Percentiles rank a stretch among this genome's conserved stretches.
Evolutionary conservation across 2,113 vertebrate genomes (phyloP).

Genomic region (Ceyx cyanopectus): DNA sequence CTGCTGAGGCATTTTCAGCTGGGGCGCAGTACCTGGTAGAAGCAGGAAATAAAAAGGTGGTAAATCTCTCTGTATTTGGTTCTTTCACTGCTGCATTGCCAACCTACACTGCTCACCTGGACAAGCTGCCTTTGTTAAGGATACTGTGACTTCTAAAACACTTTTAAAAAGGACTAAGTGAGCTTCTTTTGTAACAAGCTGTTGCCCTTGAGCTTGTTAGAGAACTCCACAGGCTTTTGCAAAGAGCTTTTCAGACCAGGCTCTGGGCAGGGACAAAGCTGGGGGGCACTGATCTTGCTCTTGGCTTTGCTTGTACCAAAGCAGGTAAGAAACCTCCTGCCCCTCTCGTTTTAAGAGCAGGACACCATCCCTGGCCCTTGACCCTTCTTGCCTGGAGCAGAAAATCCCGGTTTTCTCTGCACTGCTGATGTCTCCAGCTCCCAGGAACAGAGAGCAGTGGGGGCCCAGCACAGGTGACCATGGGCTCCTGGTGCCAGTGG

Average conservation of each 20-base stretch:
- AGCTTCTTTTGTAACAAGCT: not conserved
- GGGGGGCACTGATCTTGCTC: not conserved
- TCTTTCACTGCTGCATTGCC: not conserved
- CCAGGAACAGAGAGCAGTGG: not conserved
- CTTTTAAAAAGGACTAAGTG: not conserved
- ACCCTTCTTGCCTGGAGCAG: not conserved
- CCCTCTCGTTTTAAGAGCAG: not conserved
- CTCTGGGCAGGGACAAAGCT: not conserved
- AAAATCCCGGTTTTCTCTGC: not conserved
- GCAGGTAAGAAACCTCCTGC: not conserved
- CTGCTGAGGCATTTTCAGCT: not conserved
- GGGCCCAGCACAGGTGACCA: not conserved
- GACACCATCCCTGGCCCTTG: not conserved
- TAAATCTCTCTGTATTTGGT: not conserved
- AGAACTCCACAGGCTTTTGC: not conserved
- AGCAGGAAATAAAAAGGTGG: not conserved
- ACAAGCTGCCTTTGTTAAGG: not conserved
- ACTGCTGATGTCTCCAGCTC: not conserved
- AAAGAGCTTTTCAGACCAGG: slow-evolving; percentile 11
- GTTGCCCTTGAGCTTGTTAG: not conserved
- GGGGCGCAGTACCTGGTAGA: not conserved
- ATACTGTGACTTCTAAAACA: not conserved
- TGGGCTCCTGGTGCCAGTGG: not conserved
- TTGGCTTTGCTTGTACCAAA: not conserved
- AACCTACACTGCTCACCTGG: not conserved